A percentile compares a stretch with the other conserved stretches of the same genome.
Evolutionary conservation across 1,140 invertebrate species (phyloP).

Genomic region (Zaprionus ghesquierei): DNA sequence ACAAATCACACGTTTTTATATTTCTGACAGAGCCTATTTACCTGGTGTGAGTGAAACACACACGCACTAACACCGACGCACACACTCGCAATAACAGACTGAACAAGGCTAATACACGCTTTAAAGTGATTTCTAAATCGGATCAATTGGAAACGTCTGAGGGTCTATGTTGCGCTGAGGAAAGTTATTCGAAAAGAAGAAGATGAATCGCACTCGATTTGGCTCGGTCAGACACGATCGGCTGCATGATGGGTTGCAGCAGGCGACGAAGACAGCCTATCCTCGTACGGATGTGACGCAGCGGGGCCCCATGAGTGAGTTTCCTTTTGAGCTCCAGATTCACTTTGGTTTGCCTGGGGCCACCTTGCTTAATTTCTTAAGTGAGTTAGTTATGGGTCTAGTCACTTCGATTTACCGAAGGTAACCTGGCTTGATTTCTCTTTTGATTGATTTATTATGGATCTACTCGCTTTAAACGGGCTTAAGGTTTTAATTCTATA

Average conservation of each 20-base stretch:
- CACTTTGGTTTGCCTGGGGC: too few species aligned
- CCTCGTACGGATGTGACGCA: neutral
- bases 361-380: too few species aligned
- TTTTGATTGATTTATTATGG: too few species aligned
- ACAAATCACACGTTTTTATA: constrained; percentile 27
- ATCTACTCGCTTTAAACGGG: too few species aligned
- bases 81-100: neutral
- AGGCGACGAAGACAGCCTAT: constrained; percentile 12
- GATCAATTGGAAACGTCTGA: neutral
- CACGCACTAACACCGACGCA: neutral
- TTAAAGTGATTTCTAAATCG: neutral
- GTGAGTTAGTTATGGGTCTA: too few species aligned
- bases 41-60: neutral
- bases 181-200: neutral
- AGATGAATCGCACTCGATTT: constrained; percentile 39
- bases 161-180: constrained; percentile 1
- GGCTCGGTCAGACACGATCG: constrained; percentile 28
- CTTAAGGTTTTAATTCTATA: too few species aligned
- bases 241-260: constrained; percentile 32
- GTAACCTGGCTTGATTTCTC: neutral
- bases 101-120: neutral
- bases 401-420: neutral
- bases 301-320: neutral
- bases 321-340: too few species aligned
- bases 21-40: constrained; percentile 12